Conservation (phyloP, 2,113 vertebrate species). For the Apteryx owenii region DNA sequence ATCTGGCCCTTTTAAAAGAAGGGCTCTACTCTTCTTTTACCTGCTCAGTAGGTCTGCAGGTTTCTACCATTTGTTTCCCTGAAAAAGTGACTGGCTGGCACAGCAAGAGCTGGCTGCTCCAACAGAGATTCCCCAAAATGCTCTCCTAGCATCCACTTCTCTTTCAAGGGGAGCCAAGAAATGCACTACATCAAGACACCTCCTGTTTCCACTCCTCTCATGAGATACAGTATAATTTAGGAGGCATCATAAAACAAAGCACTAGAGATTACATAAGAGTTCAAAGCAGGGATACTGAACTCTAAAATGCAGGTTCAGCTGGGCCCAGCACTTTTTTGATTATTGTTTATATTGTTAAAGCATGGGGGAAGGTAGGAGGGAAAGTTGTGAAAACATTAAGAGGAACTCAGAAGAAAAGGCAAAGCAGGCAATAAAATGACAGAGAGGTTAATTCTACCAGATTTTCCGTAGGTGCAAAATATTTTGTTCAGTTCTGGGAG, state of each 20-base stretch:
- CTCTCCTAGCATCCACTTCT: neutral
- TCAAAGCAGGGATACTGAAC: neutral
- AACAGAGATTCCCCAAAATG: neutral
- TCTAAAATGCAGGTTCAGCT: neutral
- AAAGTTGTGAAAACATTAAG: neutral
- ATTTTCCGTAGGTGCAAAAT: constrained; percentile 3
- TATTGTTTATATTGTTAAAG: neutral
- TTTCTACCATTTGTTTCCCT: neutral
- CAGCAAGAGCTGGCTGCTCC: neutral
- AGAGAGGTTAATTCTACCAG: neutral
- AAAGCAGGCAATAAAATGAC: neutral
- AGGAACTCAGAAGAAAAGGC: neutral
- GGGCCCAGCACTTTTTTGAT: neutral
- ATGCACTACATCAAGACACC: neutral
- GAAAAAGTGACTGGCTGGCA: neutral
- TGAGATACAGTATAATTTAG: neutral
- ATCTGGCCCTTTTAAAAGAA: neutral
- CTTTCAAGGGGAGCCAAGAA: neutral
- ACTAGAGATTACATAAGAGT: neutral
- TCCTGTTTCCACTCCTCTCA: neutral
- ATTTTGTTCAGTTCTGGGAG: neutral
- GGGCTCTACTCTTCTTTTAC: neutral
- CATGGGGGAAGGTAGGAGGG: neutral
- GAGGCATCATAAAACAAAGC: neutral
- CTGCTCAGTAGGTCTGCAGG: neutral